Evolutionary conservation across 2,888 invertebrate species (phyloP), one percentile per base, ranked within the genome.

Genomic region (Sicus ferrugineus): DNA sequence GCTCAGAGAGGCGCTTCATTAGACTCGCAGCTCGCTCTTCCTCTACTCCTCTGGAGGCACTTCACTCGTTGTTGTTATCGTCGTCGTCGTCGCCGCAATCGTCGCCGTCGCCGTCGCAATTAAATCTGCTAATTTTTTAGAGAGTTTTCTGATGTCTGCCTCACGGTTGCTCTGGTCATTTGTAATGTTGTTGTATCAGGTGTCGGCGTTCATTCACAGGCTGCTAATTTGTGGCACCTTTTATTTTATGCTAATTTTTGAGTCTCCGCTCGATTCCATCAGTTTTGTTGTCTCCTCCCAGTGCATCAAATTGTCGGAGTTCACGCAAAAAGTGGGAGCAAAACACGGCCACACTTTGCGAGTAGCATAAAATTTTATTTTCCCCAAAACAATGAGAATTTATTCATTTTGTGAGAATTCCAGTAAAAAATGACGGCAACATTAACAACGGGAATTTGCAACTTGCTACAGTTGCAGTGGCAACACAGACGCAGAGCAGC

Each of bases 81-180:
- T 11, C 28, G 14, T 56, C 14, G 28, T 26, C 28, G 28, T 28
- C 16, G 19, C 28, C 28, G 16, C n/a, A n/a, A n/a, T 56, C 16
- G 16, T 31, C 9, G 31, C 30, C 19, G 31, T 30, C 16, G 23
- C 31, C 19, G 2, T 58, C n/a, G 19, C 30, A 56, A 56, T 56
- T 56, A 56, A 56, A 56, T 9, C 21, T 59, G 59, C 59, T 59
- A 31, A 59, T 59, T 59, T 59, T 31, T 31, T 38, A 42, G 42
- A n/a, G n/a, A 42, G 14, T 42, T 21, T 34, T 31, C 16, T 38
- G 34, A 14, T 58, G 58, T 30, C 16, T 19, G 56, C 30, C 3
- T 0, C 30, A 30, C 3, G 52, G 58, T 30, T 58, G 58, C 42
- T 42, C 30, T 67, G 28, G 46, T 28, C 7, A 46, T 9, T 58